Conservation (phyloP, 2,113 vertebrate genomes). For the Narcine bancroftii region DNA sequence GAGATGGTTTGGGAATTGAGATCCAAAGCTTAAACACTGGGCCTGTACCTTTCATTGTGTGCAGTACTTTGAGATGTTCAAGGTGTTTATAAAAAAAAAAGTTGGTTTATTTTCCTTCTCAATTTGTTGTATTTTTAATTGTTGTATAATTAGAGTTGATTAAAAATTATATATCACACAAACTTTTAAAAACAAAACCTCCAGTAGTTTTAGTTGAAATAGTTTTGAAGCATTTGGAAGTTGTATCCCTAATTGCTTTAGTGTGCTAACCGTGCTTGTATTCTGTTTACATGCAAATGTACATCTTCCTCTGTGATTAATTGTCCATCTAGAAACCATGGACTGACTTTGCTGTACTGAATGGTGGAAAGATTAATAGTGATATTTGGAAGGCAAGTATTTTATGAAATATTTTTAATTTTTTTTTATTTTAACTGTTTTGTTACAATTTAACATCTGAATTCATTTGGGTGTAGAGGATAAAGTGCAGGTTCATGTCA, state of each 20-base stretch:
- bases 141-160: neutral
- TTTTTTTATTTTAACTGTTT: neutral
- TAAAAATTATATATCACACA: neutral
- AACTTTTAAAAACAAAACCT: too few species aligned
- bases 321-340: conserved; percentile 86
- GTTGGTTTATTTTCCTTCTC: neutral
- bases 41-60: neutral
- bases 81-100: neutral
- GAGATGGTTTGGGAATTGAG: too few species aligned
- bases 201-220: neutral
- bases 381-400: conserved; percentile 99
- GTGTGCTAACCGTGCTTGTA: conserved; percentile 74
- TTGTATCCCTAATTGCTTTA: conserved; percentile 6
- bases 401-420: conserved; percentile 54
- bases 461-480: neutral
- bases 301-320: conserved; percentile 66
- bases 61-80: neutral
- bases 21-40: neutral
- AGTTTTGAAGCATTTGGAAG: conserved; percentile 14
- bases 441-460: neutral
- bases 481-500: neutral
- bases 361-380: conserved; percentile 99
- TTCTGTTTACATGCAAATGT: conserved; percentile 62
- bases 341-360: conserved; percentile 94
- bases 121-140: neutral